These are phyloP conservation scores for Scortum barcoo DNA, from an alignment of 2,113 vertebrate species.

Conservation along the genomic window DNA sequence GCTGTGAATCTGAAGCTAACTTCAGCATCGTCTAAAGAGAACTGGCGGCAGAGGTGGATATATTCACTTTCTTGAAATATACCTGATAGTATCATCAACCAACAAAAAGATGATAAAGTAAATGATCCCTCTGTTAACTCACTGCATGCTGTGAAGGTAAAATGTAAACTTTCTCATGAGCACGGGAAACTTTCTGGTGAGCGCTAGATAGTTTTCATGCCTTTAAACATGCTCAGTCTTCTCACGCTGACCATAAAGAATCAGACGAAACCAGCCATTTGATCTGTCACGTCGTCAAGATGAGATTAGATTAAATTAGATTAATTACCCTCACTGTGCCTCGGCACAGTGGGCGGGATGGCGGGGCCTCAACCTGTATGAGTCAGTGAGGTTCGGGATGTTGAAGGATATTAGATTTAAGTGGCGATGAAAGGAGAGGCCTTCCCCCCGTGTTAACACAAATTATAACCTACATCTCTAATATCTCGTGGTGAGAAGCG, in stretches of 20 bases:
- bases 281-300: slow-evolving; percentile 2
- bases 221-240: neutral
- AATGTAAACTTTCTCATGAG: too few species aligned
- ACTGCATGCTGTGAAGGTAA: too few species aligned
- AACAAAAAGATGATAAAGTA: too few species aligned
- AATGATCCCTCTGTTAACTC: too few species aligned
- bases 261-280: neutral
- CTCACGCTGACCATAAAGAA: neutral
- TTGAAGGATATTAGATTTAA: slow-evolving; percentile 69
- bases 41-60: too few species aligned
- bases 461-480: slow-evolving; percentile 55
- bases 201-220: too few species aligned
- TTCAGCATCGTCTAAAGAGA: too few species aligned
- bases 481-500: slow-evolving; percentile 26
- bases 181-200: too few species aligned
- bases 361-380: slow-evolving; percentile 49
- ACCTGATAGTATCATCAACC: too few species aligned
- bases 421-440: slow-evolving; percentile 55
- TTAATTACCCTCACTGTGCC: slow-evolving; percentile 61
- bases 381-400: slow-evolving; percentile 57
- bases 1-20: too few species aligned
- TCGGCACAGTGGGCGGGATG: too few species aligned
- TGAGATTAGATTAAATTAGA: slow-evolving; percentile 72
- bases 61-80: too few species aligned
- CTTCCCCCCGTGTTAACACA: slow-evolving; percentile 58